A percentile compares a stretch with the other conserved stretches of the same genome.
Conservation (phyloP, 2,113 vertebrate species). For the Ifrita kowaldi region DNA sequence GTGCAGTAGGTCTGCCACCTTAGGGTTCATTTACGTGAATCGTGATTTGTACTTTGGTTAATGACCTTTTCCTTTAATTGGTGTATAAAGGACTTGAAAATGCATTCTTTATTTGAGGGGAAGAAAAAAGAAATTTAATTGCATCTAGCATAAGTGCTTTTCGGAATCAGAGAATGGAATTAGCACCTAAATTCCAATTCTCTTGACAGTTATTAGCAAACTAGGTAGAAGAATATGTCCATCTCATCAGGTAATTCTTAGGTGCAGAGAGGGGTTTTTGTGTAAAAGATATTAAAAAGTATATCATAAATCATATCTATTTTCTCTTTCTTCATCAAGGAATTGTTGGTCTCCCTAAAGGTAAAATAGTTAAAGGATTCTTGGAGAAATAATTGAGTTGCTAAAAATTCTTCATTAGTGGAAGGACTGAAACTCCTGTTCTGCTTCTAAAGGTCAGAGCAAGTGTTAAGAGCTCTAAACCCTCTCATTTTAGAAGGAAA, state of each 20-base stretch:
- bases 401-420: background rate
- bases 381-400: background rate
- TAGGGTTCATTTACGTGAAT: background rate
- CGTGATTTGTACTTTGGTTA: background rate
- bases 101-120: background rate
- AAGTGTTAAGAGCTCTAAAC: background rate
- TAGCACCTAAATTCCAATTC: background rate
- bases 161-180: background rate
- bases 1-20: background rate
- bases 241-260: background rate
- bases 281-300: background rate
- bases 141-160: background rate
- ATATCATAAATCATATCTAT: background rate
- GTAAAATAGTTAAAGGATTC: background rate
- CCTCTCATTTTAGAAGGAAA: background rate
- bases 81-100: background rate
- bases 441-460: background rate
- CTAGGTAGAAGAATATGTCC: background rate
- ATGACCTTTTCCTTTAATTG: background rate
- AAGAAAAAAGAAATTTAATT: accelerated
- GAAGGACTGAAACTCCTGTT: background rate
- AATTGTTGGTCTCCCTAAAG: background rate
- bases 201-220: background rate
- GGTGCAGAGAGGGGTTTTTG: background rate
- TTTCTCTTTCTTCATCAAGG: background rate